Percentiles rank a stretch among this genome's conserved stretches.
phyloP scores from a whole-genome alignment of 2,797 vertebrate species.

The Sebastes trivittatus region DNA sequence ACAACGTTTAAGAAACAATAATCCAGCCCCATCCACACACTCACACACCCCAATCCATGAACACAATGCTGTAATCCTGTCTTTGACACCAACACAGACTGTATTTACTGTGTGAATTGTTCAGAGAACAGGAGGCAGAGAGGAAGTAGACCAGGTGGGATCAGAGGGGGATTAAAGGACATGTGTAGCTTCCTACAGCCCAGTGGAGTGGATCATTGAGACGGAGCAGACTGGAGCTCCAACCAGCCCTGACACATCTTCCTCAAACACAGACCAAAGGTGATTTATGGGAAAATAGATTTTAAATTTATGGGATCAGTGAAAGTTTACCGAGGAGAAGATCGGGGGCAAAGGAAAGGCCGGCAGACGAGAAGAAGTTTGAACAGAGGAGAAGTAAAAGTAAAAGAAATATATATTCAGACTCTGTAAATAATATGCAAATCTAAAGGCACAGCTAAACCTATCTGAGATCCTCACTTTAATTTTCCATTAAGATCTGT shows the following conservation, averaged over 20 bases:
- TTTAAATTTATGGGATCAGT: background rate
- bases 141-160: background rate
- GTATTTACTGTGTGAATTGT: background rate
- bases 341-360: background rate
- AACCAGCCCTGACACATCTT: background rate
- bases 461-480: background rate
- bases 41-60: background rate
- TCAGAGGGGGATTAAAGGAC: background rate
- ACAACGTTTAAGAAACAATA: background rate
- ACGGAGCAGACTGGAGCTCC: background rate
- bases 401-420: background rate
- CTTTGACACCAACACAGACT: background rate
- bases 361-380: background rate
- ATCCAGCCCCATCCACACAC: background rate
- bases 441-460: background rate
- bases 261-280: background rate
- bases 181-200: background rate
- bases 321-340: background rate
- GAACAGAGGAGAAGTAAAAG: background rate
- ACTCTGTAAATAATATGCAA: slow-evolving; percentile 1
- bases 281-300: background rate
- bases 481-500: slow-evolving; percentile 20
- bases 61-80: background rate
- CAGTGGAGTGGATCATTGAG: background rate
- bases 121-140: background rate